Conservation (phyloP, 2,797 vertebrate species). For the Esox masquinongy region DNA sequence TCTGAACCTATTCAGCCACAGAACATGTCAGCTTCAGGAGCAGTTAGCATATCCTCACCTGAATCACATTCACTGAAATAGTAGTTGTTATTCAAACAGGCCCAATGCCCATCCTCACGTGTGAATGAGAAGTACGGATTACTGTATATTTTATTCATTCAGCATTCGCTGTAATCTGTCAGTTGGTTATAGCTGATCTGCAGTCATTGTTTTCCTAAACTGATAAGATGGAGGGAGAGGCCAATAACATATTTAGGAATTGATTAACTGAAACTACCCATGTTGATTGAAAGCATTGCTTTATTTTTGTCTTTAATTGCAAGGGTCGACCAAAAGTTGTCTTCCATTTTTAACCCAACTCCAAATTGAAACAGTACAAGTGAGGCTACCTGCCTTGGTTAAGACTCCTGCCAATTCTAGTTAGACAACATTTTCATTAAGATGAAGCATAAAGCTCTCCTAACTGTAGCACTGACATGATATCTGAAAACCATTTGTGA, state of each 20-base stretch:
- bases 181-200: too few relatives aligned
- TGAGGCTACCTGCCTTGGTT: too few relatives aligned
- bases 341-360: too few relatives aligned
- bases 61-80: conserved; percentile 24
- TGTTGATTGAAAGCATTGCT: neutral
- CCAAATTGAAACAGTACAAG: too few relatives aligned
- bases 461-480: too few relatives aligned
- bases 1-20: conserved; percentile 40
- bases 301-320: neutral
- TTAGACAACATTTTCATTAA: too few relatives aligned
- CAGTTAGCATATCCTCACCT: conserved; percentile 44
- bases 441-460: too few relatives aligned
- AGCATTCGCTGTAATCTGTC: neutral
- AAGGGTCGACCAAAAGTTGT: too few relatives aligned
- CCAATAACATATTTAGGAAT: neutral
- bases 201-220: neutral
- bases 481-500: too few relatives aligned
- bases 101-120: neutral
- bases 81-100: conserved; percentile 52
- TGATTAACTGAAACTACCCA: neutral
- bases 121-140: neutral
- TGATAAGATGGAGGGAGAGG: neutral
- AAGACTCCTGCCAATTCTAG: too few relatives aligned
- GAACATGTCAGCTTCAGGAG: conserved; percentile 5
- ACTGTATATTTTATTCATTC: too few relatives aligned